Percentiles rank a stretch among this genome's conserved stretches.
phyloP scores from a whole-genome alignment of 2,888 invertebrate species.

The Folsomia manolachei region DNA sequence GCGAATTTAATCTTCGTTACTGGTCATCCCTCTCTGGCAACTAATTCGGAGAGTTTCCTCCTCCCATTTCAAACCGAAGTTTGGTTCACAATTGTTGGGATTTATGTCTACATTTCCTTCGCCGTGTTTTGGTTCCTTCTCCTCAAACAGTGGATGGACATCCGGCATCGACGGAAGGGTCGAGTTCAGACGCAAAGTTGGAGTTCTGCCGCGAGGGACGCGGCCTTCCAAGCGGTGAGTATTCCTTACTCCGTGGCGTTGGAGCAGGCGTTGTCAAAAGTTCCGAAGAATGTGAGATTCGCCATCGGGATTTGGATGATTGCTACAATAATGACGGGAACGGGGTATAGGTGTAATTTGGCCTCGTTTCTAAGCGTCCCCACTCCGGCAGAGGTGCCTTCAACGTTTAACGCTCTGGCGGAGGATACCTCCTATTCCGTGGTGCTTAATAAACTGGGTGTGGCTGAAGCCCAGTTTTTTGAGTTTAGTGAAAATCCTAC shows the following conservation, averaged over 20 bases:
- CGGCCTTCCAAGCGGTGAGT: neutral
- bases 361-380: constrained; percentile 24
- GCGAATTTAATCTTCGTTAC: constrained; percentile 11
- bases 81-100: neutral
- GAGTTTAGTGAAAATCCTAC: constrained; percentile 11
- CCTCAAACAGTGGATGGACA: neutral
- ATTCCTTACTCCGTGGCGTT: constrained; percentile 4
- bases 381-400: constrained; percentile 14
- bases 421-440: constrained; percentile 11
- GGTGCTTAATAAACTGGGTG: constrained; percentile 24
- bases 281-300: neutral
- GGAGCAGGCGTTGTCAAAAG: neutral
- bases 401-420: constrained; percentile 15
- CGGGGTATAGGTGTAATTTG: constrained; percentile 26
- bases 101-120: neutral
- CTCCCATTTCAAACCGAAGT: neutral
- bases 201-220: neutral
- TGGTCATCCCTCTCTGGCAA: neutral
- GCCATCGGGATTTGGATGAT: constrained; percentile 9
- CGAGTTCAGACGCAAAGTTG: neutral
- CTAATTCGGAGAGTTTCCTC: constrained; percentile 6
- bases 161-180: neutral
- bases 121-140: neutral
- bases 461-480: constrained; percentile 21
- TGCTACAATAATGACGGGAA: constrained; percentile 20